phyloP scores from a whole-genome alignment of 2,888 invertebrate species.

The Plutella xylostella region DNA sequence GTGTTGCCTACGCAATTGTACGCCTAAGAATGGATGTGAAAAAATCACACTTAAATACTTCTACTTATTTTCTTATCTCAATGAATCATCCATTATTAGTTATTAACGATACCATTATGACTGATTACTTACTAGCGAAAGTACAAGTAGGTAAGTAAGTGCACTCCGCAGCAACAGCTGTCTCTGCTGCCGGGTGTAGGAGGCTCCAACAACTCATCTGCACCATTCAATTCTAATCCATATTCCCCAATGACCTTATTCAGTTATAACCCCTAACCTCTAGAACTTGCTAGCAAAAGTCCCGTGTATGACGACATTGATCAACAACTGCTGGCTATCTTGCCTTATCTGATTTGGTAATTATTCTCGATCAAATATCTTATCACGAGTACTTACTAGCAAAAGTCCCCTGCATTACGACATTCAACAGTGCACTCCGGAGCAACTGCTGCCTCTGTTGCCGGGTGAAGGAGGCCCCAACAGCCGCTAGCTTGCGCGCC shows the following conservation, averaged over 20 bases:
- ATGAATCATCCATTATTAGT: too few species aligned
- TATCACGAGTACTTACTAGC: constrained; percentile 44
- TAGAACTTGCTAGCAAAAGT: background rate
- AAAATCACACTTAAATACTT: too few species aligned
- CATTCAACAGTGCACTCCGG: constrained; percentile 41
- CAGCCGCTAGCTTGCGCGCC: constrained; percentile 47
- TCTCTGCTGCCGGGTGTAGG: constrained; percentile 50
- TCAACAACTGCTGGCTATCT: background rate
- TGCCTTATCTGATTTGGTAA: too few species aligned
- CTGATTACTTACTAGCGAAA: too few species aligned
- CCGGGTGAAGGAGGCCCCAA: constrained; percentile 52
- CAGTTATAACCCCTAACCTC: background rate
- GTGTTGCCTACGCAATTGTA: background rate
- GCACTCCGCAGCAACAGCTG: constrained; percentile 43
- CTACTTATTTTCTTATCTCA: too few species aligned
- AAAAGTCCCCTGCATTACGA: constrained; percentile 56
- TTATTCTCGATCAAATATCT: too few species aligned
- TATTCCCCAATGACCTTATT: background rate
- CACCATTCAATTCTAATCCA: constrained; percentile 4
- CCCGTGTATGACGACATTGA: background rate
- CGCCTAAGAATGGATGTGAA: background rate
- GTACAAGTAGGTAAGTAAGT: constrained; percentile 48
- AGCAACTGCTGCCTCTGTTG: constrained; percentile 49
- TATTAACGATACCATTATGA: too few species aligned
- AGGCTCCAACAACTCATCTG: constrained; percentile 53